Percentiles rank a stretch among this genome's conserved stretches.
These are phyloP conservation scores for Sebastiscus albofasciatus DNA, from an alignment of 2,797 vertebrate genomes.

Conservation along the genomic window DNA sequence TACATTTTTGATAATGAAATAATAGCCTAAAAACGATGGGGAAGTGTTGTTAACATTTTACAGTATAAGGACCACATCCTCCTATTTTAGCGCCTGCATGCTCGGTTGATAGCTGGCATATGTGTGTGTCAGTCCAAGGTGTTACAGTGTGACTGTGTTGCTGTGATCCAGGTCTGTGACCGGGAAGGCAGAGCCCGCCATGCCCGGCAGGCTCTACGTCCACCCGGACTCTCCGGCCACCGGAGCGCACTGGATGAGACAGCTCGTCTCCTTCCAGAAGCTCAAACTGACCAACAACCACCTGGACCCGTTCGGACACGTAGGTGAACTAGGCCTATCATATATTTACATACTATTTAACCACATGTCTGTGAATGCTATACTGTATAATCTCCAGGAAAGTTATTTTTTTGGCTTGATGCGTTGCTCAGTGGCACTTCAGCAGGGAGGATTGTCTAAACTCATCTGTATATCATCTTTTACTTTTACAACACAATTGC, in stretches of 20 bases:
- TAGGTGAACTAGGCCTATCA: constrained; percentile 83
- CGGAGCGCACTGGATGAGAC: constrained; percentile 97
- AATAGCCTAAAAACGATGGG: not conserved
- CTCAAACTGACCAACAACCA: constrained; percentile 99
- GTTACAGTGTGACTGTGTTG: constrained; percentile 29
- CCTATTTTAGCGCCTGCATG: not conserved
- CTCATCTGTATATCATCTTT: not conserved
- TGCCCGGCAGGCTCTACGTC: constrained; percentile 96
- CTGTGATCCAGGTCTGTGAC: constrained; percentile 91
- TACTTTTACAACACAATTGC: not conserved
- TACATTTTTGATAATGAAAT: not conserved
- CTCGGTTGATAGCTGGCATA: not conserved
- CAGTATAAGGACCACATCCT: not conserved
- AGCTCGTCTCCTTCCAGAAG: constrained; percentile 98
- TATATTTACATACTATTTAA: constrained; percentile 6
- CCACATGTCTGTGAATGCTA: not conserved
- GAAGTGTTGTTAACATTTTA: not conserved
- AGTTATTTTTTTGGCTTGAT: not conserved
- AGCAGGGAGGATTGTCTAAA: too few relatives aligned
- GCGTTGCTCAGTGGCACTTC: constrained; percentile 2
- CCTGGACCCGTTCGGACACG: constrained; percentile 98
- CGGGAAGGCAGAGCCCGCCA: constrained; percentile 97
- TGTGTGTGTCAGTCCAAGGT: not conserved
- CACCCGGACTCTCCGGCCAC: constrained; percentile 97
- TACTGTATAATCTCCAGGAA: not conserved